A percentile compares a stretch with the other conserved stretches of the same genome.
Conservation (phyloP, 2,113 vertebrate species). For the Fukomys damarensis region DNA sequence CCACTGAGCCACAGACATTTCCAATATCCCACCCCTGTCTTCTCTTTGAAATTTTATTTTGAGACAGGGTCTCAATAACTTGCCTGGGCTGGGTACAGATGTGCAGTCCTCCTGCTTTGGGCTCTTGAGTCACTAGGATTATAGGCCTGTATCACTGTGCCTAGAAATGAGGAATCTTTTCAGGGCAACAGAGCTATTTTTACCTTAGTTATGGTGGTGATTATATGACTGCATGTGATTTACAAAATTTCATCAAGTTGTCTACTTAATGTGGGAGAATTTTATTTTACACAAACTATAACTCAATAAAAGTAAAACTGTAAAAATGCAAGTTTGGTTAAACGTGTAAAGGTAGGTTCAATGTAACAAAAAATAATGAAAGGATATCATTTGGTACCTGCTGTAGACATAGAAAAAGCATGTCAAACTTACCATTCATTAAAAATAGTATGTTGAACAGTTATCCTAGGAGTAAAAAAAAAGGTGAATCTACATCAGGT, state of each 20-base stretch:
- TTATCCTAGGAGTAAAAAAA: background rate
- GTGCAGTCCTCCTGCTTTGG: background rate
- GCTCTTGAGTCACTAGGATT: background rate
- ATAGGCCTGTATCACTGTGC: background rate
- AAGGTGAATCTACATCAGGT: background rate
- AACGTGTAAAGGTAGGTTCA: background rate
- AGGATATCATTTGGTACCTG: background rate
- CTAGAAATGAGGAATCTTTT: background rate
- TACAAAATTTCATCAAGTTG: background rate
- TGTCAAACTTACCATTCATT: background rate
- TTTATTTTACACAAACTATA: background rate
- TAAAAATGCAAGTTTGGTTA: background rate
- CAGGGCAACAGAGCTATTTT: background rate
- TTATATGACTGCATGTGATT: background rate
- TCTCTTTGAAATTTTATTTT: background rate
- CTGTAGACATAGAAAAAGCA: background rate
- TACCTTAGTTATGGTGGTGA: background rate
- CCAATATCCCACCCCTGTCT: background rate
- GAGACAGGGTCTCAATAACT: background rate
- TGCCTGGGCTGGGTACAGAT: background rate
- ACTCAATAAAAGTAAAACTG: background rate
- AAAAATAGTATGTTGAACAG: background rate
- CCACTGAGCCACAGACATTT: background rate
- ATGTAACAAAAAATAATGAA: background rate
- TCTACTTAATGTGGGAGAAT: background rate